Evolutionary conservation across 1,140 invertebrate genomes (phyloP).

Genomic region (Macrocentrus cingulum): DNA sequence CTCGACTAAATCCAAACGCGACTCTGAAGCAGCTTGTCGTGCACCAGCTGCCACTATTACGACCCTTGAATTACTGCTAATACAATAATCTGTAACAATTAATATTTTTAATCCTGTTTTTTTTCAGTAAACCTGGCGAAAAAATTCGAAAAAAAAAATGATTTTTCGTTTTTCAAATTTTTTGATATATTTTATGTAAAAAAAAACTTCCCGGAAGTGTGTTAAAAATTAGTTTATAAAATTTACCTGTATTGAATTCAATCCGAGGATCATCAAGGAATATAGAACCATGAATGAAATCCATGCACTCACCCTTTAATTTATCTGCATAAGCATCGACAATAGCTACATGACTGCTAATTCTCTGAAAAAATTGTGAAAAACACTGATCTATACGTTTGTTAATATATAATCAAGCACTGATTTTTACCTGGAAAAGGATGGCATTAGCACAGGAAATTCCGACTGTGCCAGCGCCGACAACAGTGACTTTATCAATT

Average conservation of each 20-base stretch:
- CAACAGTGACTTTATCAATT: conserved; percentile 61
- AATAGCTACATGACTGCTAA: conserved; percentile 63
- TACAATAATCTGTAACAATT: conserved; percentile 63
- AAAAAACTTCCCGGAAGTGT: too few relatives aligned
- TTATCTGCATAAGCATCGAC: conserved; percentile 65
- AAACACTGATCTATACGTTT: too few relatives aligned
- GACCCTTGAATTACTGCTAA: conserved; percentile 63
- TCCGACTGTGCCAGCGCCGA: conserved; percentile 67
- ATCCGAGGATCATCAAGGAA: conserved; percentile 60
- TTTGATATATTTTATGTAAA: too few relatives aligned
- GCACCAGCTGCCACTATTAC: conserved; percentile 65
- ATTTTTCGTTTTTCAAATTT: too few relatives aligned
- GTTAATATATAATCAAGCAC: too few relatives aligned
- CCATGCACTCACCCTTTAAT: conserved; percentile 64
- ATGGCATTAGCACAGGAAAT: conserved; percentile 63
- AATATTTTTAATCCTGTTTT: too few relatives aligned
- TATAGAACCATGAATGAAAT: conserved; percentile 59
- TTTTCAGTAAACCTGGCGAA: too few relatives aligned
- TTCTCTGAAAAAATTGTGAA: conserved; percentile 42
- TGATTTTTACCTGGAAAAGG: conserved; percentile 59
- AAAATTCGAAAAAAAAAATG: conserved; percentile 7
- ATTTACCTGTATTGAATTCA: conserved; percentile 59
- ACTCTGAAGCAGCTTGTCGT: conserved; percentile 61
- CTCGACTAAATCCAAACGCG: conserved; percentile 61
- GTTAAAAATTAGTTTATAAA: too few relatives aligned